Base-by-base conservation (phyloP, 1,140 invertebrate species). In the Bombus balteatus region DNA sequence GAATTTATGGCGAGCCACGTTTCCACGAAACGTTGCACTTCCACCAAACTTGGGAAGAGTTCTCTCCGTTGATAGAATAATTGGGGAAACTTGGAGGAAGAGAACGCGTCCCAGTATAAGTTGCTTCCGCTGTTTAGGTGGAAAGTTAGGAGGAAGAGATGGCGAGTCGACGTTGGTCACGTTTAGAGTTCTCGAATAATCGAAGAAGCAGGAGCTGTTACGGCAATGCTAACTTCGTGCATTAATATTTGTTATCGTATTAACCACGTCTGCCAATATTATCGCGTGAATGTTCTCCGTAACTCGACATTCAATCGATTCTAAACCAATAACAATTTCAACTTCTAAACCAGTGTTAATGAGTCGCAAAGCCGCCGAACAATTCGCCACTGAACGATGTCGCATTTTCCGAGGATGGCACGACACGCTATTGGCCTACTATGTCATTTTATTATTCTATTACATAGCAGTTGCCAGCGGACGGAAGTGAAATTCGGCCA, bases 401-500 rank as follows among this genome's bases (percentile, higher is more conserved):
- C 71, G 8, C 41, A 9, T 43, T 47, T 73, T 32, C 28, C 68
- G 12, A 2, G 1, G 12, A 2, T 28, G 10, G 47, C 47, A 53
- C 37, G 1, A 41, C 25, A 2, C 12, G 25, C 25, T 41, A 41
- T 71, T 15, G 39, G 9, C 39, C 28, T 18, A n/a, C 5, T 22
- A 12, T 32, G 74, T 37, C 74, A 39, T 25, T 59, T 81, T 72
- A 59, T 32, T 28, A 82, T 43, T 47, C 62, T n/a, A 83, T 83
- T 53, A 65, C 25, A 13, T 3, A 15, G 13, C 1, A 47, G 34
- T 65, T 76, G 66, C 13, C 47, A 34, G 15, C 25, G 62, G 53
- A 22, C n/a, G 70, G 68, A 83, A 76, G 34, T 83, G n/a, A 41
- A 83, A 83, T 83, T 68, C 39, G 34, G 13, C 12, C 39, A 39